Evolutionary conservation across 2,797 vertebrate genomes (phyloP), one percentile per base, ranked within the genome.

Genomic region (Diceros bicornis): DNA sequence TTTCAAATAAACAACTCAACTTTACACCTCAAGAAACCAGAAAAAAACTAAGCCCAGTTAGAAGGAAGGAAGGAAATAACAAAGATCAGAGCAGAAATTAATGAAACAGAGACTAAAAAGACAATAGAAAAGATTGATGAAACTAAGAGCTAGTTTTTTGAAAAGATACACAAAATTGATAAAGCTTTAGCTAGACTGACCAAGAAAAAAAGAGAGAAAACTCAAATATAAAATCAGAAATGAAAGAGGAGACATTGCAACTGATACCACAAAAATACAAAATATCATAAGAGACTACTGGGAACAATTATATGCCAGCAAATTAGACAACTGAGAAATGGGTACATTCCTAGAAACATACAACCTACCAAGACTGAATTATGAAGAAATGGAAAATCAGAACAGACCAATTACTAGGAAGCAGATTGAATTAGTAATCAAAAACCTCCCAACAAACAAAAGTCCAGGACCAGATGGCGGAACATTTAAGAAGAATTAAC

Each of bases 1-100:
- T 25, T 47, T 66, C 82, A 84, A 34, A 75, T 52, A 75, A 72
- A 82, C 59, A 82, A 83, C 44, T 8, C 25, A 66, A 34, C 29
- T 50, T 50, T 52, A 50, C 21, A 34, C 44, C 61, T 84, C 61
- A 66, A 84, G 44, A 62, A 52, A 47, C 29, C 61, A 84, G 44
- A 66, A 50, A 47, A 52, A 52, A 52, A 52, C 50, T 44, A 82
- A 72, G 41, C 25, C 32, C n/a, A 62, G 20, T 52, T 37, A 82
- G 55, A 82, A 83, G 89, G 77, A 59, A 91, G 32, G n/a, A 83
- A 91, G 32, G n/a, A 83, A 52, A 62, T 72, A 72, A 66, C 44
- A 50, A 74, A 83, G n/a, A 72, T 27, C 17, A 37, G 41, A 77
- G 59, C 44, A 52, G 23, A 77, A 77, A 62, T 82, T 62, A 82